phyloP scores from a whole-genome alignment of 1,140 invertebrate species.

The Sitophilus oryzae region DNA sequence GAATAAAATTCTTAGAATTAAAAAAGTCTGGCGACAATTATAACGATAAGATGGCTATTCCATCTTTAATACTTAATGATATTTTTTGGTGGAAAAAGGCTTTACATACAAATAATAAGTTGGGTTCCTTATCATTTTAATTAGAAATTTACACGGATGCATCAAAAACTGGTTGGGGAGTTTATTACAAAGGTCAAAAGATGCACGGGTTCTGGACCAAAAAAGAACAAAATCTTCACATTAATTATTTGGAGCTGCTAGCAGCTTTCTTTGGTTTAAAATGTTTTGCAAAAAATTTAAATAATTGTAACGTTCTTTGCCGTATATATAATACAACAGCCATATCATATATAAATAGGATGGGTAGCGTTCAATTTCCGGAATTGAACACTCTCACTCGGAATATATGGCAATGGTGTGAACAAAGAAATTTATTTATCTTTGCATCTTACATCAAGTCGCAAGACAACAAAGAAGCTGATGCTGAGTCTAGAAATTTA shows the following conservation, averaged over 20 bases:
- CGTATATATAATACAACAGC: conserved; percentile 35
- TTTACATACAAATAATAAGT: conserved; percentile 20
- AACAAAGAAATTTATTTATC: no score
- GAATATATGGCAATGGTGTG: conserved; percentile 29
- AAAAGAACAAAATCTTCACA: conserved; percentile 12
- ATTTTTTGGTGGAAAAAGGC: conserved; percentile 40
- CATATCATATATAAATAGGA: no score
- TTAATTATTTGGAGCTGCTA: conserved; percentile 19
- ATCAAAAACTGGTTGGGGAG: conserved; percentile 13
- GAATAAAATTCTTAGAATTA: no score
- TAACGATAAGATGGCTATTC: conserved; percentile 1
- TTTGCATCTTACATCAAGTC: no score
- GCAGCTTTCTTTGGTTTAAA: conserved; percentile 12
- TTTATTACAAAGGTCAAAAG: neutral
- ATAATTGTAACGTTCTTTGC: no score
- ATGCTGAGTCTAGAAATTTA: conserved; percentile 29
- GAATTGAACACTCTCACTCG: conserved; percentile 22
- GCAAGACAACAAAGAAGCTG: no score
- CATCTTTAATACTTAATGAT: conserved; percentile 21
- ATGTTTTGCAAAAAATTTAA: conserved; percentile 25
- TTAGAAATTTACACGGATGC: conserved; percentile 11
- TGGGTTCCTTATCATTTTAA: conserved; percentile 4
- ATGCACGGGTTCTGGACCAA: conserved; percentile 11
- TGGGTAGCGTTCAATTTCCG: conserved; percentile 24
- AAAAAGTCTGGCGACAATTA: no score